A percentile compares a stretch with the other conserved stretches of the same genome.
Evolutionary conservation across 2,113 vertebrate genomes (phyloP).

Genomic region (Rynchops niger): DNA sequence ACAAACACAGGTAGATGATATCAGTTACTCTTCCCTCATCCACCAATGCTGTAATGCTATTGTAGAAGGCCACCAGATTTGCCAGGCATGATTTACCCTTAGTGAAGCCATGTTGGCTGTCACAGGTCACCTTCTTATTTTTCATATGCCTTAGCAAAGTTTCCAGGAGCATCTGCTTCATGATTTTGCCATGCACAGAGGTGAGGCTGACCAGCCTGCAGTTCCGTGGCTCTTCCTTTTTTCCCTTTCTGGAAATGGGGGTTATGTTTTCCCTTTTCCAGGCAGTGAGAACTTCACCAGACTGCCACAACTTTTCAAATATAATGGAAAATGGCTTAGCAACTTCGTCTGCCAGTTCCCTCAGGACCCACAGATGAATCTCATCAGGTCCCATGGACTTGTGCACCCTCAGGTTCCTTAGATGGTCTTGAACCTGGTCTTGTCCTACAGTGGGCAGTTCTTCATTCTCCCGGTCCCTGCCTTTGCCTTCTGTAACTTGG

Average conservation of each 20-base stretch:
- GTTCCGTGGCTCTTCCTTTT: neutral
- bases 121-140: neutral
- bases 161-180: neutral
- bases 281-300: neutral
- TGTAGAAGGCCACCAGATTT: neutral
- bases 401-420: neutral
- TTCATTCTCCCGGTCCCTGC: neutral
- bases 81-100: neutral
- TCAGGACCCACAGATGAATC: neutral
- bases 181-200: neutral
- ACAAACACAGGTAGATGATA: neutral
- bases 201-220: neutral
- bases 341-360: neutral
- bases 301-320: neutral
- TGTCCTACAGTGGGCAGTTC: neutral
- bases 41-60: neutral
- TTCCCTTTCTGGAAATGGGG: neutral
- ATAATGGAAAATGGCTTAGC: neutral
- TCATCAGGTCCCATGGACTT: neutral
- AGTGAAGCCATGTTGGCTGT: neutral
- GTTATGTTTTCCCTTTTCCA: neutral
- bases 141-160: neutral
- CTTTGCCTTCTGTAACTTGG: neutral
- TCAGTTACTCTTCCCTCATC: neutral
- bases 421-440: neutral